phyloP scores from a whole-genome alignment of 2,113 vertebrate species.

The Leuciscus idus region DNA sequence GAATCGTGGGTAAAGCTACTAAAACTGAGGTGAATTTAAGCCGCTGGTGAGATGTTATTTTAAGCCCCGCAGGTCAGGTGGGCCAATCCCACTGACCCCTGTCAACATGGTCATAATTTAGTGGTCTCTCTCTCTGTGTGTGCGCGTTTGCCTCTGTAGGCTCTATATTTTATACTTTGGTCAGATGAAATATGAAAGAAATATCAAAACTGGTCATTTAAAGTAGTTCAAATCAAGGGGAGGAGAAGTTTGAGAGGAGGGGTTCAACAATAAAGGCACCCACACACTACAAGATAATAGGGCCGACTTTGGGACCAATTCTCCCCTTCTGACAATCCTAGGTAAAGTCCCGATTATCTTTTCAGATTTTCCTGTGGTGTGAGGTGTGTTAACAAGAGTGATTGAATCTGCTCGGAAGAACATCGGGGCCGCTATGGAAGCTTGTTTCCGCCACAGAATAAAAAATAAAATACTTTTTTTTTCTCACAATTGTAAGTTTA shows the following conservation, averaged over 20 bases:
- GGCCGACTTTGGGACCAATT: no score
- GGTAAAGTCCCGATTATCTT: no score
- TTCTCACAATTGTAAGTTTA: no score
- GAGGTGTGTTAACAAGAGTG: no score
- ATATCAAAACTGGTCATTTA: background rate
- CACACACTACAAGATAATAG: no score
- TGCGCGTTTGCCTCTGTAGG: background rate
- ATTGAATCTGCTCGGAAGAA: no score
- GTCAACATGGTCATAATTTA: slow-evolving; percentile 5
- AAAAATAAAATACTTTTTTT: no score
- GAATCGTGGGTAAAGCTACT: background rate
- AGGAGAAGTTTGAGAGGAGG: background rate
- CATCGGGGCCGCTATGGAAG: no score
- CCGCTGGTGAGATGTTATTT: background rate
- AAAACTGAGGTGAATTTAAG: background rate
- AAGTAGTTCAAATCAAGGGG: background rate
- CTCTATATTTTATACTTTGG: background rate
- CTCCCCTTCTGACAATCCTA: no score
- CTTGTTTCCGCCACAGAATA: no score
- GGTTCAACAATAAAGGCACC: no score
- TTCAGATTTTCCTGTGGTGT: no score
- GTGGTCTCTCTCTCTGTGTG: background rate
- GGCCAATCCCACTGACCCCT: background rate
- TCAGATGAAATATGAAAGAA: background rate
- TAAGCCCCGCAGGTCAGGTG: background rate